Base-by-base conservation (phyloP, 2,113 vertebrate species). In the Aegotheles bennettii region DNA sequence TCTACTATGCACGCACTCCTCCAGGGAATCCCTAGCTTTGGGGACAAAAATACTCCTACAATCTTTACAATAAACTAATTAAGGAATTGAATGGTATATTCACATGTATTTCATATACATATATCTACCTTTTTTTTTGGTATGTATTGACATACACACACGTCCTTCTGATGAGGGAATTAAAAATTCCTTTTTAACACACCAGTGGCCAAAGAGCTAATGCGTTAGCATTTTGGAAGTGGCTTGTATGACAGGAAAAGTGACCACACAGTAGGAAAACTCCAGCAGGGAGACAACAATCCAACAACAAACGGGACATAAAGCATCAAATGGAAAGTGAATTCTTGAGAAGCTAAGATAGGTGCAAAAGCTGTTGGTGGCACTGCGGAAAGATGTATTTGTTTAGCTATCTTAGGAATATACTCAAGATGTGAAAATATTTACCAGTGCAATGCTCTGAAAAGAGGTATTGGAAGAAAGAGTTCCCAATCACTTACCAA, bases 241-340 rank as follows among this genome's bases (percentile, higher is more conserved):
- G 8, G 64, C 42, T 82, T 53, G 45, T 35, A 87, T 59, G 54
- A 84, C 50, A 91, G 67, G 70, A 73, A 95, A 90, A 95, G 61
- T 33, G 3, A 75, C 35, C 2, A 13, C 78, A 51, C 40, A 84
- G 80, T 12, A 89, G 75, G 87, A 84, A 90, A 90, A 86, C 67
- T 86, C 93, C 94, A 96, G 54, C 86, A 91, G 61, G 50, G 83
- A 84, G 35, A 84, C 56, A 94, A 86, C 83, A 89, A 81, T 35
- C 60, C 59, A 93, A 88, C 81, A 93, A 85, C 42, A 86, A 93
- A 88, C 21, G 90, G n/a, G 33, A 93, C 91, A 83, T 31, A 71
- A 83, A 92, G 69, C 43, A 83, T 87, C 88, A 95, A 69, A 65
- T 3, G 6, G 36, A 42, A 92, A 92, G 43, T 1, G 20, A 89